Conservation (phyloP, 2,888 invertebrate genomes). For the Hyposoter didymator region DNA sequence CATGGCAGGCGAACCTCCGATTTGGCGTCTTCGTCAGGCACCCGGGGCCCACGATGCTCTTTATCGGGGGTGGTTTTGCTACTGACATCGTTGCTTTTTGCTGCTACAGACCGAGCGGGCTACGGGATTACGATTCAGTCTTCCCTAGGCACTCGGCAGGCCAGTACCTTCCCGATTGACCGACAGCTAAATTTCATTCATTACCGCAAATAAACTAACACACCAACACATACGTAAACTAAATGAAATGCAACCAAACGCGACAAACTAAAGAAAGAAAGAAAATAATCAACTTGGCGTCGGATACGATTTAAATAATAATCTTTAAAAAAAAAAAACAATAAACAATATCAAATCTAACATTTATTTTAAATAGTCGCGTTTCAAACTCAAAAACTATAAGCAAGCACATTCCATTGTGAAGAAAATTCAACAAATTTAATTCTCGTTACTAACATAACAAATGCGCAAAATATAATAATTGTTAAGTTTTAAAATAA, state of each 20-base stretch:
- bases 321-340: slow-evolving; percentile 28
- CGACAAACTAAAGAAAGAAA: slow-evolving; percentile 15
- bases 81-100: slow-evolving; percentile 13
- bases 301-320: slow-evolving; percentile 29
- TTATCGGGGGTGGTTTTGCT: slow-evolving; percentile 42
- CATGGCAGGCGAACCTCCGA: slow-evolving; percentile 47
- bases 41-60: slow-evolving; percentile 56
- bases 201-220: slow-evolving; percentile 49
- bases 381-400: not conserved
- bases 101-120: slow-evolving; percentile 62
- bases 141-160: slow-evolving; percentile 82
- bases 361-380: not conserved
- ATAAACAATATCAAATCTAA: slow-evolving; percentile 7
- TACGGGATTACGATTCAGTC: slow-evolving; percentile 80
- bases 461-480: slow-evolving; percentile 47
- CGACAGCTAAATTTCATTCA: slow-evolving; percentile 54
- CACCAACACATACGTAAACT: slow-evolving; percentile 36
- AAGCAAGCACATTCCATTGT: slow-evolving; percentile 6
- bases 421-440: not conserved
- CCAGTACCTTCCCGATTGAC: slow-evolving; percentile 72
- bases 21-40: slow-evolving; percentile 66
- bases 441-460: slow-evolving; percentile 14
- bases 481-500: slow-evolving; percentile 33
- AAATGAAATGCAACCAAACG: not conserved
- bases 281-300: not conserved